A percentile compares a stretch with the other conserved stretches of the same genome.
Conservation (phyloP, 2,797 vertebrate species). For the Cirrhinus mrigala region DNA sequence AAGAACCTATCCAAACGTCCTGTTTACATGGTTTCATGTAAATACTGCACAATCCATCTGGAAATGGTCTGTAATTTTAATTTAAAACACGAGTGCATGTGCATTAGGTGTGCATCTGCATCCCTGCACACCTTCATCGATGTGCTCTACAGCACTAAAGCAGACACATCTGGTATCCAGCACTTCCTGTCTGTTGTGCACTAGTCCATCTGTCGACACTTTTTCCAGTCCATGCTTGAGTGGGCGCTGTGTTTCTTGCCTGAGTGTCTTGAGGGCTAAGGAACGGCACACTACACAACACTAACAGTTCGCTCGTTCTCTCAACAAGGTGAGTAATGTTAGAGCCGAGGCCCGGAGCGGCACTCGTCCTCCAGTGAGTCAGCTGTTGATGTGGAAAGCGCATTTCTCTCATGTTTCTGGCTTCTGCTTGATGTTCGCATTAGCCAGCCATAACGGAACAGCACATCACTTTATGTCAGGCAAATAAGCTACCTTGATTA, state of each 20-base stretch:
- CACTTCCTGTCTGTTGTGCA: constrained; percentile 56
- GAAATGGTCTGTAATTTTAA: constrained; percentile 22
- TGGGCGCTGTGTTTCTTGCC: constrained; percentile 8
- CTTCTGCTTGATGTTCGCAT: constrained; percentile 33
- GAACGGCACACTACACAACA: constrained; percentile 10
- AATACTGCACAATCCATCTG: constrained; percentile 33
- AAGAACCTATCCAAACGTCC: not conserved
- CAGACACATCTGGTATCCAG: constrained; percentile 53
- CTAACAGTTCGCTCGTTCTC: constrained; percentile 23
- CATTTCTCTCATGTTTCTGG: constrained; percentile 1
- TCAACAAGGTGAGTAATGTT: constrained; percentile 68
- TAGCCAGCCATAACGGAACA: constrained; percentile 17
- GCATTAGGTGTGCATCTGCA: constrained; percentile 32
- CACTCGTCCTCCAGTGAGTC: constrained; percentile 59
- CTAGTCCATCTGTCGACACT: constrained; percentile 62
- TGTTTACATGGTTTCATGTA: constrained; percentile 36
- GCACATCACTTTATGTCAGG: constrained; percentile 10
- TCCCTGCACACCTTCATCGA: constrained; percentile 49
- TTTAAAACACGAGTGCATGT: not conserved
- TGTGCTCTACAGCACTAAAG: constrained; percentile 37
- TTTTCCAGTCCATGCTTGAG: constrained; percentile 50
- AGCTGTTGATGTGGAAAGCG: constrained; percentile 16
- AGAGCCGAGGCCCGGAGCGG: constrained; percentile 55
- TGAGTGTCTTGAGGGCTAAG: constrained; percentile 3
- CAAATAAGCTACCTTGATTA: not conserved